phyloP scores from a whole-genome alignment of 2,888 invertebrate genomes.

The Orgyia antiqua region DNA sequence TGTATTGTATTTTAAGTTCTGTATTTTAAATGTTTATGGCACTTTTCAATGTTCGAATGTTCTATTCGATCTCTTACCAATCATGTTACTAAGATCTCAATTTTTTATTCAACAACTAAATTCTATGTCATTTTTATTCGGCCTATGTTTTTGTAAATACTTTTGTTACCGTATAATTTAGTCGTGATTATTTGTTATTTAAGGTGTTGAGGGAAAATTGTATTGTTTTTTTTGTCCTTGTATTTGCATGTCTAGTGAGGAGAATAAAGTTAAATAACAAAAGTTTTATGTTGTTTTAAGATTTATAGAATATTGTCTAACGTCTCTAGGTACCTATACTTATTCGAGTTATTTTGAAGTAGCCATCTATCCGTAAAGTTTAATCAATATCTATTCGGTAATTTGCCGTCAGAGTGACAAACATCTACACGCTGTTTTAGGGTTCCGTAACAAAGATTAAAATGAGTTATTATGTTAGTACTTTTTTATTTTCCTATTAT shows the following conservation, averaged over 20 bases:
- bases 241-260: slow-evolving; percentile 73
- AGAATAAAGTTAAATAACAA: slow-evolving; percentile 69
- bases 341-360: too few species aligned
- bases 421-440: too few species aligned
- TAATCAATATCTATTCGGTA: too few species aligned
- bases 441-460: too few species aligned
- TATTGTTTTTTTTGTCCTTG: slow-evolving; percentile 55
- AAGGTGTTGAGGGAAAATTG: slow-evolving; percentile 44
- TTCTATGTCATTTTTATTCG: slow-evolving; percentile 27
- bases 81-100: slow-evolving; percentile 44
- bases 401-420: too few species aligned
- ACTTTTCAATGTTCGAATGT: slow-evolving; percentile 28
- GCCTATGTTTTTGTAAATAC: slow-evolving; percentile 41
- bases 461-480: too few species aligned
- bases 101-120: slow-evolving; percentile 19
- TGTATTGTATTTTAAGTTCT: slow-evolving; percentile 25
- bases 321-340: too few species aligned
- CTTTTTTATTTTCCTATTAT: too few species aligned
- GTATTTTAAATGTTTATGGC: slow-evolving; percentile 25
- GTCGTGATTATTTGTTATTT: slow-evolving; percentile 42
- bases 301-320: too few species aligned
- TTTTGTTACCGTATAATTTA: slow-evolving; percentile 62
- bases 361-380: too few species aligned
- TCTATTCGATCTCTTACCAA: slow-evolving; percentile 42
- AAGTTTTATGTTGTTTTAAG: slow-evolving; percentile 29